These are phyloP conservation scores for Argynnis bischoffii DNA, from an alignment of 2,888 invertebrate species.

Conservation along the genomic window DNA sequence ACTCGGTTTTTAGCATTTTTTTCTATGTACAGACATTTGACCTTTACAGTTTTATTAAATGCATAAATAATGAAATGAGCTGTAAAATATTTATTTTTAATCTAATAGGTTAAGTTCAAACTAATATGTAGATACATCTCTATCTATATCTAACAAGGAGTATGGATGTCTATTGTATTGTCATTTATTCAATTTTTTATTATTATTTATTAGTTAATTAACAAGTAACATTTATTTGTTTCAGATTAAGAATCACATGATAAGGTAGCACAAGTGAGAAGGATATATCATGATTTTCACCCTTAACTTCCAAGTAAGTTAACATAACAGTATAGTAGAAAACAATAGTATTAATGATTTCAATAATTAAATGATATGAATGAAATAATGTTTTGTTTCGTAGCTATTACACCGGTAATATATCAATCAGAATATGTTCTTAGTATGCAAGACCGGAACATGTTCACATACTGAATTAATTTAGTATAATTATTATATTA, in stretches of 20 bases:
- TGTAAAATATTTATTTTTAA: too few relatives aligned
- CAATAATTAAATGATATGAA: too few relatives aligned
- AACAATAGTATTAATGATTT: background rate
- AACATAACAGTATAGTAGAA: background rate
- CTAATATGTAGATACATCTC: too few relatives aligned
- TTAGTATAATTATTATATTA: slow-evolving; percentile 14
- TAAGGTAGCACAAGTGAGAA: slow-evolving; percentile 9
- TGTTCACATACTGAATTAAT: slow-evolving; percentile 24
- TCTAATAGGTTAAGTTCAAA: too few relatives aligned
- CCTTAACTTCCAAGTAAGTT: slow-evolving; percentile 17
- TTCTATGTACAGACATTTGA: too few relatives aligned
- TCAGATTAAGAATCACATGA: slow-evolving; percentile 11
- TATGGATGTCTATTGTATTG: too few relatives aligned
- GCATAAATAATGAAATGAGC: too few relatives aligned
- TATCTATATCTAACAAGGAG: too few relatives aligned
- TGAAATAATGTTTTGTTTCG: background rate
- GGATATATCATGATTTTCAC: slow-evolving; percentile 2
- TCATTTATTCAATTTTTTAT: too few relatives aligned
- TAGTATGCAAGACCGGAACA: slow-evolving; percentile 14
- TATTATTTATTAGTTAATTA: too few relatives aligned
- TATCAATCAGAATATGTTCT: slow-evolving; percentile 9
- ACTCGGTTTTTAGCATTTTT: too few relatives aligned
- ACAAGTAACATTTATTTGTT: background rate
- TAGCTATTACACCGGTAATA: background rate
- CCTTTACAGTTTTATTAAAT: too few relatives aligned